Percentiles rank a stretch among this genome's conserved stretches.
These are phyloP conservation scores for Ochropacha duplaris DNA, from an alignment of 2,888 invertebrate genomes.

Conservation along the genomic window DNA sequence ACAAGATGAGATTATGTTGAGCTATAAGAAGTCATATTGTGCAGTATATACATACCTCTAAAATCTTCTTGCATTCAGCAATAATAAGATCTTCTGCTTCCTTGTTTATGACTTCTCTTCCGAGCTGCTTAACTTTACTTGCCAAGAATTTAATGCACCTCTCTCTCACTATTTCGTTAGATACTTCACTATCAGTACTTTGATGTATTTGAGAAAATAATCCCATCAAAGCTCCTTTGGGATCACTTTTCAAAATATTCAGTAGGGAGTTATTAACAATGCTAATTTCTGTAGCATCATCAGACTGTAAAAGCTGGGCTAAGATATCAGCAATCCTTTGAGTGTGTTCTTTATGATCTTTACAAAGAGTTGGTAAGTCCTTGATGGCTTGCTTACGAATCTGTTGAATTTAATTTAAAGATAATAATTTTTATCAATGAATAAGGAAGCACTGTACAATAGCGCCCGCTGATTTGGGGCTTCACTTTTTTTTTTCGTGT, in stretches of 20 bases:
- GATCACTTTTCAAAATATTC: conserved; percentile 89
- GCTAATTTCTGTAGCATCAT: conserved; percentile 92
- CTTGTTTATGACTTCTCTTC: conserved; percentile 89
- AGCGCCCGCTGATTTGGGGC: too few species aligned
- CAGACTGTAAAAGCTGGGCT: conserved; percentile 94
- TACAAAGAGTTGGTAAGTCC: conserved; percentile 93
- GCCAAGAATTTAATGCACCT: conserved; percentile 94
- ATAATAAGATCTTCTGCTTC: conserved; percentile 94
- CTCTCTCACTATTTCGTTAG: conserved; percentile 89
- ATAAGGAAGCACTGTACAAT: too few species aligned
- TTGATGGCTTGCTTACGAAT: conserved; percentile 97
- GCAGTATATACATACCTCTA: conserved; percentile 82
- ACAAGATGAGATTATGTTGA: too few species aligned
- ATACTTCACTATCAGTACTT: conserved; percentile 77
- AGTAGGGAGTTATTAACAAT: conserved; percentile 92
- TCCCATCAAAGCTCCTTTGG: conserved; percentile 84
- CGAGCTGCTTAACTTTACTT: conserved; percentile 91
- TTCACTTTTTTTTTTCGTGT: too few species aligned
- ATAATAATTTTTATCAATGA: too few species aligned
- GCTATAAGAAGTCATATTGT: too few species aligned
- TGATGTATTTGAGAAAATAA: conserved; percentile 83
- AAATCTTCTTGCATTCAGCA: conserved; percentile 92
- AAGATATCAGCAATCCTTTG: conserved; percentile 95
- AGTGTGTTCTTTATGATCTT: conserved; percentile 91
- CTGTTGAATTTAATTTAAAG: conserved; percentile 68